Conservation (phyloP, 2,113 vertebrate species). For the Dendropsophus ebraccatus region DNA sequence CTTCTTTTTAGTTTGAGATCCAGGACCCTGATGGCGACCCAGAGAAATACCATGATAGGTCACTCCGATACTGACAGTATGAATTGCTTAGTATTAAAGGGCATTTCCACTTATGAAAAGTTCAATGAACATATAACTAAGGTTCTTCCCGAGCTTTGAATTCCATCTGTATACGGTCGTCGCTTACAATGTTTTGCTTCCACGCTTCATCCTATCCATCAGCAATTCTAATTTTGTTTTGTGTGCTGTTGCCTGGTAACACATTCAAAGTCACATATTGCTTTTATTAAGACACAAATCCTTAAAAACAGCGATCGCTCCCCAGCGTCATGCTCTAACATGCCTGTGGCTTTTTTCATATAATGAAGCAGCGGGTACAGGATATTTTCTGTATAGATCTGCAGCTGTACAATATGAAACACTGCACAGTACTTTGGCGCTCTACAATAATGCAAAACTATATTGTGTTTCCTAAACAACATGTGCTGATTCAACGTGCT, state of each 20-base stretch:
- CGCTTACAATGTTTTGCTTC: neutral
- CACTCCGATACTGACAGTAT: neutral
- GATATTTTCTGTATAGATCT: neutral
- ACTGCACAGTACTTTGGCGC: no score
- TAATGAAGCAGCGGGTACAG: conserved; percentile 20
- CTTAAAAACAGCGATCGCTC: conserved; percentile 1
- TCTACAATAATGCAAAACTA: neutral
- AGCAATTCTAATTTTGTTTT: conserved; percentile 40
- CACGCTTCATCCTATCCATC: neutral
- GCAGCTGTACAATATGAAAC: neutral
- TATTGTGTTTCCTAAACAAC: no score
- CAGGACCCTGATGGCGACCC: neutral
- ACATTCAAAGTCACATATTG: neutral
- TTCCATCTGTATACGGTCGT: neutral
- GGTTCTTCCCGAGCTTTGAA: neutral
- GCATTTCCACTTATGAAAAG: neutral
- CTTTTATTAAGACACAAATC: conserved; percentile 33
- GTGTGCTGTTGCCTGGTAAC: conserved; percentile 27
- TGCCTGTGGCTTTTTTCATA: conserved; percentile 21
- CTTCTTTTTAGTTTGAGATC: neutral
- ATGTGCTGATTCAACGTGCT: no score
- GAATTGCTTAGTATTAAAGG: neutral
- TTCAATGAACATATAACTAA: neutral
- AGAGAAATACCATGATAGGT: neutral
- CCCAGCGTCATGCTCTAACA: conserved; percentile 1